These are phyloP conservation scores for Watsonalla cultraria DNA, from an alignment of 2,888 invertebrate genomes.

Conservation along the genomic window DNA sequence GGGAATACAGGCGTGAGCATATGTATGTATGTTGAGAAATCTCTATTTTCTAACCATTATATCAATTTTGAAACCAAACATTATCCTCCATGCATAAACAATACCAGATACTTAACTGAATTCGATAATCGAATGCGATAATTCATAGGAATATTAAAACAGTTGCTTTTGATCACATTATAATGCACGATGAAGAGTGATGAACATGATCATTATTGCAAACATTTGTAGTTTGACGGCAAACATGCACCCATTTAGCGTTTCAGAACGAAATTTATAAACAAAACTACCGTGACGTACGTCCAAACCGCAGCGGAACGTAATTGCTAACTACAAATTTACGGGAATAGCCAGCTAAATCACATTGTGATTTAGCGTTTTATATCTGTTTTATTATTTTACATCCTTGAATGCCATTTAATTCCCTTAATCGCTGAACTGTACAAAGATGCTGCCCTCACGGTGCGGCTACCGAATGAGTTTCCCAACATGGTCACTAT, in stretches of 20 bases:
- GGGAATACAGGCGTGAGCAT: too few species aligned
- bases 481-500: too few species aligned
- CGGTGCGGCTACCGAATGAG: too few species aligned
- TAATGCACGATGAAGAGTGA: conserved; percentile 4
- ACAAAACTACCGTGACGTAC: conserved; percentile 10
- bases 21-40: too few species aligned
- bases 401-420: not conserved
- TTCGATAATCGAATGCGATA: too few species aligned
- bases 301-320: conserved; percentile 2
- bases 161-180: too few species aligned
- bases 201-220: conserved; percentile 6
- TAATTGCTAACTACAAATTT: not conserved
- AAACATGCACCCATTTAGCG: conserved; percentile 7
- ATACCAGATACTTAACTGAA: too few species aligned
- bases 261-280: conserved; percentile 13
- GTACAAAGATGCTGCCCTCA: too few species aligned
- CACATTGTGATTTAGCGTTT: not conserved
- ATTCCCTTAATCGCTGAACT: not conserved
- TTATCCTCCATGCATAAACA: too few species aligned
- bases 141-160: conserved; percentile 5
- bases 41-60: too few species aligned
- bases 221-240: conserved; percentile 1
- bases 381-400: not conserved
- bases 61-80: too few species aligned
- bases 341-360: not conserved